phyloP scores from a whole-genome alignment of 2,888 invertebrate species.

The Pseudococcus viburni region DNA sequence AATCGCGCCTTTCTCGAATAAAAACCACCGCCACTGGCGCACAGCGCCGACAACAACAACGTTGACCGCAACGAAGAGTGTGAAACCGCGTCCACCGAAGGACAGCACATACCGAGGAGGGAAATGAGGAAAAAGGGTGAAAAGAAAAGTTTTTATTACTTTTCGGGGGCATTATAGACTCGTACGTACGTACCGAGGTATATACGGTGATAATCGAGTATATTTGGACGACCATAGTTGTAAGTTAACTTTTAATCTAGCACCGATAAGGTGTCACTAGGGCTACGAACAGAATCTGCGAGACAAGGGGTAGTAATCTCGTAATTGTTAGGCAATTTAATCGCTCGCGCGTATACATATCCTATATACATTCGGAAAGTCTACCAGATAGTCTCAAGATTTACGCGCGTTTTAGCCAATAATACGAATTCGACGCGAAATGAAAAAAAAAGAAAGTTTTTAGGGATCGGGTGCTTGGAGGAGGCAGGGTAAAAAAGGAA shows the following conservation, averaged over 20 bases:
- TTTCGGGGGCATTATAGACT: background rate
- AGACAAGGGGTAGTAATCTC: conserved; percentile 1
- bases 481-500: background rate
- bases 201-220: background rate
- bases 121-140: background rate
- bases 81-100: background rate
- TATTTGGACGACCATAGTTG: background rate
- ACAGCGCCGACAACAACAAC: background rate
- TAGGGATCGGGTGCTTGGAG: background rate
- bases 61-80: background rate
- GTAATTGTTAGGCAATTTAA: conserved; percentile 14
- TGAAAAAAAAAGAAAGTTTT: background rate
- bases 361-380: background rate
- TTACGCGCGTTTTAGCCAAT: background rate
- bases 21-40: background rate
- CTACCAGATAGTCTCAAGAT: background rate
- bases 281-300: background rate
- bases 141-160: conserved; percentile 39
- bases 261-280: background rate
- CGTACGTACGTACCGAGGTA: background rate
- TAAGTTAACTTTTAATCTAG: conserved; percentile 17
- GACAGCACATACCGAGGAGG: background rate
- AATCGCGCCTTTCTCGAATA: background rate
- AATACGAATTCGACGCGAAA: background rate
- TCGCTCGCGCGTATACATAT: background rate